Evolutionary conservation across 2,888 invertebrate genomes (phyloP), one percentile per base, ranked within the genome.

Genomic region (Drosophila kambysellisi): DNA sequence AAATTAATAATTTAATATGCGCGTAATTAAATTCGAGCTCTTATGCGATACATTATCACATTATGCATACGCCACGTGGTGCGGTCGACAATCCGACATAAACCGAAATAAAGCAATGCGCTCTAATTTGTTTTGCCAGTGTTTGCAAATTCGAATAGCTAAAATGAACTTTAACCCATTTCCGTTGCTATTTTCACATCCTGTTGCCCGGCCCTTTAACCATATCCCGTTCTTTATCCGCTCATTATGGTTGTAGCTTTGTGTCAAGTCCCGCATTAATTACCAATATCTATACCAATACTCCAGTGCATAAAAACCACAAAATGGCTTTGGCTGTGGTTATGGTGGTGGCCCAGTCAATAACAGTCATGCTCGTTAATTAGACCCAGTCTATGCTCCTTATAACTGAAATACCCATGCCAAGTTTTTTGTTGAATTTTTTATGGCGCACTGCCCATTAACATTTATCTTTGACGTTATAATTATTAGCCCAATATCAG

Each of bases 1-100:
- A 70, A 70, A 77, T 88, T 70, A 85, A 88, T 88, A 70, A 88
- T 88, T 85, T 43, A 85, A 82, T 77, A 69, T 61, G 64, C 59
- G 71, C 56, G 48, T 77, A 79, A 88, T 88, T 85, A 71, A 88
- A 85, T 85, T 79, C 65, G 54, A 57, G 66, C 35, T 35, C 20
- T 59, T 65, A 53, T 65, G 59, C 53, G 64, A 51, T 58, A 77
- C 63, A 61, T 61, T 48, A 63, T 57, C 72, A 65, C 64, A 82
- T 82, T 82, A 83, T 75, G 81, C 79, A 88, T 85, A 84, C 85
- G 85, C 79, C 83, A 51, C 46, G 79, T 74, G 68, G 39, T 56
- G 63, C 48, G 70, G 53, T 65, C 39, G 62, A 43, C 59, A 78
- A 48, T 58, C 59, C 43, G 60, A 29, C 59, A 57, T 32, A 12